Percentiles rank a stretch among this genome's conserved stretches.
Conservation (phyloP, 2,888 invertebrate species). For the Amaurobius ferox region DNA sequence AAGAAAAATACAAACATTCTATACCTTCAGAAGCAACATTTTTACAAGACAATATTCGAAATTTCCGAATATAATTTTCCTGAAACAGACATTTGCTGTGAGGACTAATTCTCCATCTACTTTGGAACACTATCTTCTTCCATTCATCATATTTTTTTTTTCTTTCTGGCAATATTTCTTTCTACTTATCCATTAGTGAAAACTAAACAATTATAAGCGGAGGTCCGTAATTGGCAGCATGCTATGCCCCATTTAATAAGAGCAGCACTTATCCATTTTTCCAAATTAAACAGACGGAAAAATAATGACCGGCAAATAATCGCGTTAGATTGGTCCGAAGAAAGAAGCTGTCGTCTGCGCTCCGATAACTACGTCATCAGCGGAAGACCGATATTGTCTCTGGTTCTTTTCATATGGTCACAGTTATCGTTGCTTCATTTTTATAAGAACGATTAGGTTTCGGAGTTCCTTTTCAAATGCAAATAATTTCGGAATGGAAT, state of each 20-base stretch:
- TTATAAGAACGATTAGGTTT: conserved; percentile 6
- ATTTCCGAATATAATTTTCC: too few species aligned
- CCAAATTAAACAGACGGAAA: conserved; percentile 8
- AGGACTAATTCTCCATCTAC: too few species aligned
- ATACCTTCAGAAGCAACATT: too few species aligned
- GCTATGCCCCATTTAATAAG: neutral
- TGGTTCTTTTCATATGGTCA: neutral
- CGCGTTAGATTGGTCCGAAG: neutral
- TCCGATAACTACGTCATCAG: neutral
- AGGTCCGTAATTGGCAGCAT: neutral
- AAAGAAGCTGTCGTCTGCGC: neutral
- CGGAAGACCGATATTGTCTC: neutral
- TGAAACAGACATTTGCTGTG: too few species aligned
- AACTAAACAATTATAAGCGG: conserved; percentile 16
- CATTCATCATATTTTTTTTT: too few species aligned
- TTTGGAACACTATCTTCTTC: too few species aligned
- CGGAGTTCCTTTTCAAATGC: neutral
- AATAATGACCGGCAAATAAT: conserved; percentile 8
- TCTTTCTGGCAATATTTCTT: neutral
- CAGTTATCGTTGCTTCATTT: neutral
- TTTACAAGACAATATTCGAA: too few species aligned
- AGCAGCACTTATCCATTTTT: neutral
- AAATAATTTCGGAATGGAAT: too few species aligned
- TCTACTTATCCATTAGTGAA: neutral
- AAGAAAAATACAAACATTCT: too few species aligned